Base-by-base conservation (phyloP, 2,888 invertebrate species). In the Brenthis ino region DNA sequence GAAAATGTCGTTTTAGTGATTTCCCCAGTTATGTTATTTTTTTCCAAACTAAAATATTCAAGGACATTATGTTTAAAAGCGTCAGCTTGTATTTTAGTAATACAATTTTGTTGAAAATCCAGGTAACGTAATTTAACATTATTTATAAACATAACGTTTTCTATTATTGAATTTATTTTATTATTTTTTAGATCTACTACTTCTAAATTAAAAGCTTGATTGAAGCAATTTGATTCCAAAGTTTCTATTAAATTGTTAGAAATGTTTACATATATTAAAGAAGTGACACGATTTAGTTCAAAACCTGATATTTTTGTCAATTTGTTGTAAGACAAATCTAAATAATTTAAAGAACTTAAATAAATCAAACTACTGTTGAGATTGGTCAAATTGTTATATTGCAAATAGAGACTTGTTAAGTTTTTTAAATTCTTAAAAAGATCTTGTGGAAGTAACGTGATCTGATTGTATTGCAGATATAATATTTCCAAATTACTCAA, bases 151-250 rank as follows among this genome's bases (percentile, higher is more conserved):
- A 87, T 82, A 0, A 77, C 55, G 65, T 74, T 83, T 61, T 87
- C 85, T 58, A 91, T 82, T 0, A 67, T 71, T 1, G 82, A 77
- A 3, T 74, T 77, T 5, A 92, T 86, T 56, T 75, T 75, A 73
- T 92, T 92, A 57, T 80, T 78, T 71, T 86, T 87, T 4, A 92
- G 77, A 74, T 91, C 91, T 1, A 88, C 61, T 0, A 54, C 65
- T 70, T 77, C 65, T 43, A 92, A 78, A 67, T 80, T 78, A 4
- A 76, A 74, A 3, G 85, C 84, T 72, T 82, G 82, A 65, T 78
- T 83, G 64, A 91, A 91, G 71, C 86, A 85, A 71, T 85, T 84
- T 0, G 80, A 78, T 53, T 91, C 88, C 2, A 92, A 65, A 4
- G 60, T 69, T 74, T 81, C 78, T 14, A 92, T 82, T 1, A 61